Evolutionary conservation across 2,113 vertebrate species (phyloP), one percentile per base, ranked within the genome.

Genomic region (Phalacrocorax carbo): DNA sequence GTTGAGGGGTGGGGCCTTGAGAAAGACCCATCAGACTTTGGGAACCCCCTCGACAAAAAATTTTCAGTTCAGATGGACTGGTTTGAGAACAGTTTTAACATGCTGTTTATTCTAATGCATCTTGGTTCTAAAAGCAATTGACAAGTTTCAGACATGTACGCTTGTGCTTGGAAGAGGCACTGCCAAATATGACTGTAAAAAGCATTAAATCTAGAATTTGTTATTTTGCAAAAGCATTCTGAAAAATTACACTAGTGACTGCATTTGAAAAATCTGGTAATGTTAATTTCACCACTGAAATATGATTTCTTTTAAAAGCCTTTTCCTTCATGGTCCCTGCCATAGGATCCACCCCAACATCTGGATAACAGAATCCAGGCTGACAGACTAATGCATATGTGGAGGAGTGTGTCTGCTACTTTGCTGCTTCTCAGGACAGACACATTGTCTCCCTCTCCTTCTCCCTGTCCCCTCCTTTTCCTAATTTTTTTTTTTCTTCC

Each of bases 331-430:
- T 51, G 89, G 83, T 93, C 85, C 82, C 94, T 92, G 89, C 96
- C 90, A 89, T 30, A 96, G 96, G 95, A 97, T 91, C 91, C 88
- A 93, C 57, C 81, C 95, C 89, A 96, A 98, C 98, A 98, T 98
- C 98, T 98, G 98, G 98, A 97, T 68, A 94, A 96, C 98, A 98
- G 98, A 98, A 96, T 97, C 71, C 58, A 94, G 75, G 87, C 94
- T 94, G 97, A 77, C 78, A 91, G 94, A 84, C 20, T 57, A 96
- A 96, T 54, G 95, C 98, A 98, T 96, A 98, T 94, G 97, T 96
- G 97, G 91, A 94, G 80, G 95, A 95, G 97, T 91, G 97, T 78
- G 98, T 97, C 96, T 96, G 97, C 91, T 97, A 96, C 96, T 95
- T 94, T 95, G 88, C 98, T 96, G 92, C 81, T 95, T 96, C 96